Base-by-base conservation (phyloP, 37 sponge, comb jelly and placozoan genomes). In the Chondrilla cf. caribensis region DNA sequence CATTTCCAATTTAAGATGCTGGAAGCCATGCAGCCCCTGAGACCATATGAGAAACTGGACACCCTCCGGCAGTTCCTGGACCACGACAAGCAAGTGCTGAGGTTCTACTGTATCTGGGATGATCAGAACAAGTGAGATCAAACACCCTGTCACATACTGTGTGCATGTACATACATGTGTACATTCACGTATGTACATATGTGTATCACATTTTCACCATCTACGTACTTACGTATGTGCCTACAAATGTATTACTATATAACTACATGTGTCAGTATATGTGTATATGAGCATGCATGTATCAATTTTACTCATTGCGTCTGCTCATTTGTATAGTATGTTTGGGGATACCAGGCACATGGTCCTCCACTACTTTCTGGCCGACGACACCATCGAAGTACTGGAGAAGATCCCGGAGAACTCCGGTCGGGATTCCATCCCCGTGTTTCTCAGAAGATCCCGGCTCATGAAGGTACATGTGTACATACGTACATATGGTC, bases 31-130 rank as follows among this genome's bases (percentile, higher is more conserved):
- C 99, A 98, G 87, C 99, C 99, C 31, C 81, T 90, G 32, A 77
- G 99, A 17, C 99, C 99, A 14, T 98, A 95, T 81, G 96, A 98
- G 87, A 93, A 85, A 78, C 32, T 86, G 29, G 97, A 96, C 86
- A 94, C 90, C 17, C 87, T 96, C 37, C 77, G 57, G 33, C 99
- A 98, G 85, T 98, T 96, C 86, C 87, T 98, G 78, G 96, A 96
- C 32, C 66, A 93, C 73, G 99, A 98, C 79, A 75, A 96, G 58
- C 87, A 95, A 31, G 99, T 98, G 15, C 89, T 98, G 21, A 57
- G 94, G 19, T 96, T 98, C 87, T 91, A 81, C 85, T 90, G 99
- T 75, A 39, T 87, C 58, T 98, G 99, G 99, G 96, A 98, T 77
- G 94, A 98, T 90, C 86, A 84, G 43, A 80, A 89, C 79, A 93